Percentiles rank a stretch among this genome's conserved stretches.
These are phyloP conservation scores for Hirtodrosophila histrioides DNA, from an alignment of 2,888 invertebrate species.

Conservation along the genomic window DNA sequence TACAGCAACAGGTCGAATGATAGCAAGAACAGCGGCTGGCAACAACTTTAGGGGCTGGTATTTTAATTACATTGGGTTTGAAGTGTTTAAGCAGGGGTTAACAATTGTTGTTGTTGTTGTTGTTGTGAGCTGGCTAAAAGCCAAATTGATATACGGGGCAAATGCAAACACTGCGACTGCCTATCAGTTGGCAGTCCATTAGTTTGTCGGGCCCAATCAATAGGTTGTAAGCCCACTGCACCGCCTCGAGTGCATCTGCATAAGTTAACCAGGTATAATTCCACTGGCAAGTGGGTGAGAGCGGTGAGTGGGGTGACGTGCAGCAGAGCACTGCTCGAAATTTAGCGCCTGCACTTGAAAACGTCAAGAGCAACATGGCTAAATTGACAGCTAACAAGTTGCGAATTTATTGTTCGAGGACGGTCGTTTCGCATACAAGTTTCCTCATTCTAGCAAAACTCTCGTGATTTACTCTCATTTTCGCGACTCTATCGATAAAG, in stretches of 20 bases:
- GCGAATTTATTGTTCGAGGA: conserved; percentile 21
- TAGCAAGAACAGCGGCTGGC: conserved; percentile 6
- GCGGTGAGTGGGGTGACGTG: not conserved
- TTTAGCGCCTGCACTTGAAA: conserved; percentile 23
- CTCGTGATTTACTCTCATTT: conserved; percentile 37
- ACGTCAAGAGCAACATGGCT: conserved; percentile 14
- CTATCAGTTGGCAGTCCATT: conserved; percentile 25
- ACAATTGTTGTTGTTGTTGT: conserved; percentile 21
- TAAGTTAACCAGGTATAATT: conserved; percentile 44
- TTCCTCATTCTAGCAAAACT: conserved; percentile 39
- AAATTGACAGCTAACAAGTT: conserved; percentile 7
- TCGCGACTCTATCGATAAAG: conserved; percentile 29
- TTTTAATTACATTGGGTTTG: conserved; percentile 63
- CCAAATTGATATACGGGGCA: conserved; percentile 21
- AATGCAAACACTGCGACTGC: conserved; percentile 23
- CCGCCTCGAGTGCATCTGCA: conserved; percentile 44
- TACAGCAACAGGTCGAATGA: conserved; percentile 1
- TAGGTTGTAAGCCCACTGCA: conserved; percentile 13
- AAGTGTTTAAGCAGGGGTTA: conserved; percentile 39
- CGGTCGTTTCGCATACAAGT: conserved; percentile 1
- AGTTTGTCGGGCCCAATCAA: conserved; percentile 4
- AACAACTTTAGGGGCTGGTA: conserved; percentile 42
- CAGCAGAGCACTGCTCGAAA: not conserved
- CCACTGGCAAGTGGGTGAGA: conserved; percentile 38
- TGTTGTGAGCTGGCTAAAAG: conserved; percentile 20